Base-by-base conservation (phyloP, 1,140 invertebrate species). In the Monochamus saltuarius region DNA sequence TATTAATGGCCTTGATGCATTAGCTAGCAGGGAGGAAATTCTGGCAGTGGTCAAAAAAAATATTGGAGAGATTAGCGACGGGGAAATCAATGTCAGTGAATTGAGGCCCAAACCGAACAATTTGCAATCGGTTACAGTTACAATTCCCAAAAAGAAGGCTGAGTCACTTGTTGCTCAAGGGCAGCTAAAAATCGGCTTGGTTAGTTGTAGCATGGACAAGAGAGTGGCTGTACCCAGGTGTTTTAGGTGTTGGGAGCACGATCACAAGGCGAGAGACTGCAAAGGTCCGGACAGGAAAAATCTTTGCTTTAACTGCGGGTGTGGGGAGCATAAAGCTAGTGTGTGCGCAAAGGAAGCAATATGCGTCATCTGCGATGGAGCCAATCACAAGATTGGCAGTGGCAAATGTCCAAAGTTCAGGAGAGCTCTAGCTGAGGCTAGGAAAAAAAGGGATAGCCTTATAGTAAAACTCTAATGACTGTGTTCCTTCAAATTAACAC, bases 221-320 rank as follows among this genome's bases (percentile, higher is more conserved):
- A 65, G 64, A 36, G 9, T 57, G 0, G 34, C 57, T 4, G 7
- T 56, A 2, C 8, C 40, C 36, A 62, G 43, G 38, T 67, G 66
- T 13, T 49, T 7, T 16, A 65, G 43, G 46, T 65, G 63, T 43
- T 68, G 66, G 60, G 39, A 14, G 2, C 43, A 29, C 13, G 61
- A 37, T 7, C 66, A 68, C 39, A 42, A 1, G n/a, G 19, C 8
- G 22, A 42, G 19, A 4, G 40, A 46, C 11, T 68, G 64, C 39
- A 29, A 46, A n/a, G 49, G 46, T 13, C 11, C 17, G 9, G 63
- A 66, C 13, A 56, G 59, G 39, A 42, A 7, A 34, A 3, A 58
- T 1, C 34, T 17, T 0, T 68, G 66, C 43, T 38, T 19, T 17
- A 60, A 54, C 22, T 68, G 66, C 49, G 61, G 63, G 8, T 14